A percentile compares a stretch with the other conserved stretches of the same genome.
Conservation (phyloP, 35 echinoderm and acorn worm genomes). For the Ophioderma brevispina region DNA sequence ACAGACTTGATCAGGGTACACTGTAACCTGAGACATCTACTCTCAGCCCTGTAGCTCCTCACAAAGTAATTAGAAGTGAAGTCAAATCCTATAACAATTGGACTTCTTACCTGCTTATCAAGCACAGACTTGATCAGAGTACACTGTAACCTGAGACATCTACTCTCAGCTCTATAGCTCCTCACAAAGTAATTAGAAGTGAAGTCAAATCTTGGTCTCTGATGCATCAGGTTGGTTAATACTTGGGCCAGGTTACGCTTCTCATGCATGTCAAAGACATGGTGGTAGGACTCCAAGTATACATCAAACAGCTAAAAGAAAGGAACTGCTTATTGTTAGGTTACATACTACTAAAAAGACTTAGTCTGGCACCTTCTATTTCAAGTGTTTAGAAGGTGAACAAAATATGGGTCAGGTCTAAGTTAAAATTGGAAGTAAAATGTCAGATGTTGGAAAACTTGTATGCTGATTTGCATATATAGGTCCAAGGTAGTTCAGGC, state of each 20-base stretch:
- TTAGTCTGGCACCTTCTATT: too few species aligned
- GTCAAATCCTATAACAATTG: too few species aligned
- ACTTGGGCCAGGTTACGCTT: slow-evolving; percentile 85
- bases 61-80: too few species aligned
- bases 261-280: slow-evolving; percentile 99
- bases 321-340: too few species aligned
- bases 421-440: too few species aligned
- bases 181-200: slow-evolving; percentile 76
- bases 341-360: too few species aligned
- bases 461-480: too few species aligned
- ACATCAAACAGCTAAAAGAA: slow-evolving; percentile 81
- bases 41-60: too few species aligned
- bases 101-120: slow-evolving; percentile 94
- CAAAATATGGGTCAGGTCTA: background rate
- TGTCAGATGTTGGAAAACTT: too few species aligned
- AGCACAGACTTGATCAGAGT: slow-evolving; percentile 84
- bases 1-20: too few species aligned
- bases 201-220: slow-evolving; percentile 90
- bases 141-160: slow-evolving; percentile 81
- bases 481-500: too few species aligned
- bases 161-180: slow-evolving; percentile 75
- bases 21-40: too few species aligned
- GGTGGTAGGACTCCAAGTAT: slow-evolving; percentile 94
- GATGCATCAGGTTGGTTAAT: slow-evolving; percentile 74
- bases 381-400: background rate